phyloP scores from a whole-genome alignment of 2,113 vertebrate species.

The Verasper variegatus region DNA sequence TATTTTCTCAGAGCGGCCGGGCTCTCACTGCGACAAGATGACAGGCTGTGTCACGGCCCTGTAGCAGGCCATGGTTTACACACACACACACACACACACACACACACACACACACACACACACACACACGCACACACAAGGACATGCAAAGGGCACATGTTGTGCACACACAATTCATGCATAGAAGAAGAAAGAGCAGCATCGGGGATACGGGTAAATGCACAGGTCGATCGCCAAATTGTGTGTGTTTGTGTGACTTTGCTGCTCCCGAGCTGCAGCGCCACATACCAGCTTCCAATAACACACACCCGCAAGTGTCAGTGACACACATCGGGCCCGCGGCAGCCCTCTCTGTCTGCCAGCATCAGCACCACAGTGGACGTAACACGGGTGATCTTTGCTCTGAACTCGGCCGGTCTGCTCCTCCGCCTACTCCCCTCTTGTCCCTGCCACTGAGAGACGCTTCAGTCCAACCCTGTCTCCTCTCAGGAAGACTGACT shows the following conservation, averaged over 20 bases:
- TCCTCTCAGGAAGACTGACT: conserved; percentile 12
- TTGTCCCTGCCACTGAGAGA: conserved; percentile 14
- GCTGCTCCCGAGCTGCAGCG: conserved; percentile 35
- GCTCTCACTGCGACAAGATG: conserved; percentile 66
- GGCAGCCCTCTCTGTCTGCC: conserved; percentile 55
- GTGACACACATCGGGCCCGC: conserved; percentile 52
- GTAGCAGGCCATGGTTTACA: conserved; percentile 46
- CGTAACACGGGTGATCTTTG: conserved; percentile 20
- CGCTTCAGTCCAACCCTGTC: conserved; percentile 3
- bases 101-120: conserved; percentile 17
- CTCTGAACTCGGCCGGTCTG: conserved; percentile 8
- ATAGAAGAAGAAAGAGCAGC: background rate
- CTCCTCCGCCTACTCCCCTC: background rate
- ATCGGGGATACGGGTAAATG: background rate
- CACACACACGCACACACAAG: background rate
- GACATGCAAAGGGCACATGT: conserved; percentile 34
- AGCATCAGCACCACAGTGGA: conserved; percentile 42
- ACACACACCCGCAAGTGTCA: conserved; percentile 42
- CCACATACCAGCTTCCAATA: conserved; percentile 46
- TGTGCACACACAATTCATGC: conserved; percentile 5
- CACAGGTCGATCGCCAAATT: background rate
- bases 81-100: conserved; percentile 17
- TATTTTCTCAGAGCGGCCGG: conserved; percentile 47
- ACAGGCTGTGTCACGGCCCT: conserved; percentile 62
- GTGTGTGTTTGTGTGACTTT: conserved; percentile 23